Conservation (phyloP, 2,888 invertebrate genomes). For the Pelosia muscerda region DNA sequence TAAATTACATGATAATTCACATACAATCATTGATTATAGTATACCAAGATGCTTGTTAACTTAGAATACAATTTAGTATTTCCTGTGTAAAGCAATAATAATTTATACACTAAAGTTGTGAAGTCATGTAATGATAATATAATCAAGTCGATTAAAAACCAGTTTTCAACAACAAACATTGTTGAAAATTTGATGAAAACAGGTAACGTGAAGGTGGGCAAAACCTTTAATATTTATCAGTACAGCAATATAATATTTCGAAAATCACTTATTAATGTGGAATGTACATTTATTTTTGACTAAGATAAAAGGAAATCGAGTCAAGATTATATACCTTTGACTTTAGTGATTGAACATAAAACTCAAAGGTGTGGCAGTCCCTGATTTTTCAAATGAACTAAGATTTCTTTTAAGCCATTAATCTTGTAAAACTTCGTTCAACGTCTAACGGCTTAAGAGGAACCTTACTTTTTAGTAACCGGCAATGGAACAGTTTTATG, state of each 20-base stretch:
- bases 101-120: not conserved
- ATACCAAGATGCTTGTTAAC: not conserved
- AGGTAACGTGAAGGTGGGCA: too few species aligned
- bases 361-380: conserved; percentile 15
- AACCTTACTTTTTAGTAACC: conserved; percentile 23
- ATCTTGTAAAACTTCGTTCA: conserved; percentile 40
- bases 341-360: conserved; percentile 28
- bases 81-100: conserved; percentile 6
- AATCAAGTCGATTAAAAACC: not conserved
- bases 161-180: not conserved
- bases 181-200: not conserved
- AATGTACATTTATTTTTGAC: not conserved
- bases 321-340: conserved; percentile 19
- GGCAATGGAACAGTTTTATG: not conserved
- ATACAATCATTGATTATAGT: not conserved
- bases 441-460: conserved; percentile 28
- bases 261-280: too few species aligned
- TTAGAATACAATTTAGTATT: not conserved
- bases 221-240: too few species aligned
- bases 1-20: not conserved
- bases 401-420: conserved; percentile 25
- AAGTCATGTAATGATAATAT: not conserved
- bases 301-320: conserved; percentile 19
- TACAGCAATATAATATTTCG: not conserved
- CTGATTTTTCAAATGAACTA: conserved; percentile 45